Conservation (phyloP, 2,797 vertebrate genomes). For the Xiphophorus birchmanni region DNA sequence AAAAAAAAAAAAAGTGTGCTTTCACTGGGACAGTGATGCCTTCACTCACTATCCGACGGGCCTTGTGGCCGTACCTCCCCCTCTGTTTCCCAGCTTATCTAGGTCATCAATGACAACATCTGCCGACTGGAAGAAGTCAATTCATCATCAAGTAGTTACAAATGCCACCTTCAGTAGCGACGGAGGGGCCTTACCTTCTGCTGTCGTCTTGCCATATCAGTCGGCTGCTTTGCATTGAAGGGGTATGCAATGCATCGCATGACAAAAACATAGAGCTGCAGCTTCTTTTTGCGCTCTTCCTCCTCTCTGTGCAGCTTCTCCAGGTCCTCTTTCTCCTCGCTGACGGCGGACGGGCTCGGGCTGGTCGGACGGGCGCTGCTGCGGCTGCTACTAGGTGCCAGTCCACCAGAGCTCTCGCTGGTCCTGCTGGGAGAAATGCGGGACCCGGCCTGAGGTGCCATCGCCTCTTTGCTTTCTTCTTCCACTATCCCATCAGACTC, state of each 20-base stretch:
- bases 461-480: constrained; percentile 93
- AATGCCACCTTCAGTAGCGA: constrained; percentile 53
- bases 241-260: constrained; percentile 98
- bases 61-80: constrained; percentile 45
- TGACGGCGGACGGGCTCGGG: constrained; percentile 94
- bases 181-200: constrained; percentile 89
- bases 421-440: constrained; percentile 93
- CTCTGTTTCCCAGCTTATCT: constrained; percentile 66
- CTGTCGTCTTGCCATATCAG: constrained; percentile 98
- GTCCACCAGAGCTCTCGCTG: constrained; percentile 88
- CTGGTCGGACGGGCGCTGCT: constrained; percentile 91
- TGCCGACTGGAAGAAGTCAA: constrained; percentile 61
- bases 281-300: constrained; percentile 96
- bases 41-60: constrained; percentile 47
- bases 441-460: constrained; percentile 87
- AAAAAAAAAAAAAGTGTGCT: constrained; percentile 5
- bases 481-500: constrained; percentile 97
- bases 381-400: constrained; percentile 88
- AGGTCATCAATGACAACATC: constrained; percentile 80
- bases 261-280: constrained; percentile 98
- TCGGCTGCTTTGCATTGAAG: constrained; percentile 98
- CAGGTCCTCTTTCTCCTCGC: constrained; percentile 96
- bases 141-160: constrained; percentile 65
- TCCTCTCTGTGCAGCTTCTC: constrained; percentile 96
- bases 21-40: constrained; percentile 31